Base-by-base conservation (phyloP, 37 sponge, comb jelly and placozoan genomes). In the Corticium candelabrum region DNA sequence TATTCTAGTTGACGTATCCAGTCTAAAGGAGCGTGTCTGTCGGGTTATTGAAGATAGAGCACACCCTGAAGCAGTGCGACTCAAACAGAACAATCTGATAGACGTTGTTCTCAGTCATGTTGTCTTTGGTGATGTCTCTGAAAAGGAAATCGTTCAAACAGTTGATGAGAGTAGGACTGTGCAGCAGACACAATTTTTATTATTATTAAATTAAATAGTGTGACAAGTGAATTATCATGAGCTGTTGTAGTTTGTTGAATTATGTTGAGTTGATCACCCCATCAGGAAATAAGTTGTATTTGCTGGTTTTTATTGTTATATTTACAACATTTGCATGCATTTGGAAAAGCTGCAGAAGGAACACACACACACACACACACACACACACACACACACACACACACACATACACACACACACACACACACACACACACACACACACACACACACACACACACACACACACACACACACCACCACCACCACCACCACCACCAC, bases 361-460 rank as follows among this genome's bases (percentile, higher is more conserved):
- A 69, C 68, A 68, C 69, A 69, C 68, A 78, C 68, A 69, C 37
- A 75, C 76, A 38, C 76, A 75, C 76, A 38, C 76, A 75, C 76
- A 36, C 40, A 75, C 76, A 75, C 76, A 75, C 40, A 37, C 40
- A 75, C 76, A 75, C 76, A 75, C 76, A 75, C 76, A 75, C 40
- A 75, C 76, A 75, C 76, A 75, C 76, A 75, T 5, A 37, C 40
- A 75, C 76, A 75, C 76, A 38, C 40, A 75, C 76, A 75, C 76
- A 75, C 76, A 75, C 76, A 75, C 76, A 75, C 76, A 75, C 76
- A 75, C 76, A 75, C 40, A 75, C 76, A 75, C 76, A 75, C 76
- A 75, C 38, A 75, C 76, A 75, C 40, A 37, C 40, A 75, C 40
- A 15, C 40, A 75, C 76, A 75, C 40, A 75, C 40, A 75, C 76